Conservation (phyloP, 2,797 vertebrate species). For the Rousettus madagascariensis region DNA sequence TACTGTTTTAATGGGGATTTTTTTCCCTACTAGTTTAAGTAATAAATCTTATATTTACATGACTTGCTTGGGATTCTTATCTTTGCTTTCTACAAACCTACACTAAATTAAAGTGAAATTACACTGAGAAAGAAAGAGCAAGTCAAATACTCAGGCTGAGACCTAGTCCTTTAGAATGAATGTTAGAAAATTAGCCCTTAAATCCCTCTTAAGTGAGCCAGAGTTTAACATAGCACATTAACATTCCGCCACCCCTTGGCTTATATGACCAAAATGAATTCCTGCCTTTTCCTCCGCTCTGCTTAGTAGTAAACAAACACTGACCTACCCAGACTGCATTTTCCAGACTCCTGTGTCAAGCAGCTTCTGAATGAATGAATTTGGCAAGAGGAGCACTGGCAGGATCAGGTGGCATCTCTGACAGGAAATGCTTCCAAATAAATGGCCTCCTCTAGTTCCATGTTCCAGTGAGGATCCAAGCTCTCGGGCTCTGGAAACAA, state of each 20-base stretch:
- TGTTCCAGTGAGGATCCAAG: not conserved
- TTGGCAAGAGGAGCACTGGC: not conserved
- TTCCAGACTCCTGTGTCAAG: not conserved
- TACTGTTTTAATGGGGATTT: not conserved
- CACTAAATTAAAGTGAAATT: not conserved
- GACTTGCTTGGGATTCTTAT: not conserved
- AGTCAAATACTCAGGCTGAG: not conserved
- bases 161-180: not conserved
- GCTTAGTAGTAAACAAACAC: not conserved
- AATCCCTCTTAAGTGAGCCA: not conserved
- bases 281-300: not conserved
- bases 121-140: not conserved
- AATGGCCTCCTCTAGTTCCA: not conserved
- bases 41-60: conserved; percentile 1
- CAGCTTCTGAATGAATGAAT: not conserved
- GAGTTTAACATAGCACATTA: not conserved
- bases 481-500: not conserved
- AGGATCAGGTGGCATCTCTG: not conserved
- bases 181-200: conserved; percentile 13
- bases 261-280: not conserved
- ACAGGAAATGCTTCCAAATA: not conserved
- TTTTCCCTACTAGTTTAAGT: not conserved
- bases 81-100: not conserved
- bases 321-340: not conserved
- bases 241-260: not conserved